Base-by-base conservation (phyloP, 2,113 vertebrate genomes). In the Archilochus colubris region DNA sequence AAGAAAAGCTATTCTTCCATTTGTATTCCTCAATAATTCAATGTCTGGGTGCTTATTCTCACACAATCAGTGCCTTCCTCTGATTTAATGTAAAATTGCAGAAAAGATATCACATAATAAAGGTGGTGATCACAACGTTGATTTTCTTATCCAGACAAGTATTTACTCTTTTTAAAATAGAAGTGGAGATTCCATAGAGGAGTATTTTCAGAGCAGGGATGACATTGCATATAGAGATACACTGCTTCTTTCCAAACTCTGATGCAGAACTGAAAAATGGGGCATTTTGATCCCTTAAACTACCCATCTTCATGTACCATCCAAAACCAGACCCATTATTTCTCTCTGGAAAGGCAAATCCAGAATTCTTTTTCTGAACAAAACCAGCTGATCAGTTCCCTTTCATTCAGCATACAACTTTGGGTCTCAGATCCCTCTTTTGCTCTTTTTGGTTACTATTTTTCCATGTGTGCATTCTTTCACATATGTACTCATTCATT, bases 261-360 rank as follows among this genome's bases (percentile, higher is more conserved):
- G 44, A 67, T 44, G 31, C 8, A 40, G 40, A 23, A 28, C 25
- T 69, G 3, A 76, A 89, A 20, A 48, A 21, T 22, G 12, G 19
- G 59, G 18, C 5, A 1, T 12, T 93, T 58, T 73, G 58, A 38
- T 79, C 63, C 14, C 17, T 16, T 48, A 27, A 84, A 77, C 24
- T 25, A 61, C 3, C 14, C 11, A 9, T 51, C 80, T 83, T 78
- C 38, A 63, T 57, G 30, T 46, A 77, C 18, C 38, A 30, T 36
- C 3, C 1, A 28, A 69, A 66, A 80, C 76, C 13, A 89, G 67
- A 48, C 17, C 30, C 21, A 8, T 73, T 82, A 48, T 94, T 93
- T 89, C 31, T 36, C 16, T 57, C 51, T 85, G 63, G 78, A 88
- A 93, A 91, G 77, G 31, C 18, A 93, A 77, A 89, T 66, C 7